phyloP scores from a whole-genome alignment of 2,888 invertebrate species.

The Oligia strigilis region DNA sequence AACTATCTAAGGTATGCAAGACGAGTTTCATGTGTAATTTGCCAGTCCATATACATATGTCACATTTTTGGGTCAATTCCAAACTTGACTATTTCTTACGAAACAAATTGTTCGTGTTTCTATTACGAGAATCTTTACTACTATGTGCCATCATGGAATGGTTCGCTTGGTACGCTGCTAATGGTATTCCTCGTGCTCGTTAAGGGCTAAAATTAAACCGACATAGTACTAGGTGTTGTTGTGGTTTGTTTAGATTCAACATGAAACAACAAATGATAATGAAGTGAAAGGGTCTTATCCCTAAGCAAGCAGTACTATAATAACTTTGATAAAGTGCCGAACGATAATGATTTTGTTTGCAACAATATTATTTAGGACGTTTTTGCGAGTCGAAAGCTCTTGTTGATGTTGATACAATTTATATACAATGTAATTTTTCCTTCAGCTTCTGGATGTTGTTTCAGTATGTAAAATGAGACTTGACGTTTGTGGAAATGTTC shows the following conservation, averaged over 20 bases:
- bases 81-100: slow-evolving; percentile 39
- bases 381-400: slow-evolving; percentile 18
- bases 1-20: background rate
- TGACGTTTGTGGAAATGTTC: slow-evolving; percentile 17
- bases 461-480: slow-evolving; percentile 31
- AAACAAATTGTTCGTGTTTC: slow-evolving; percentile 38
- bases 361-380: slow-evolving; percentile 29
- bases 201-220: slow-evolving; percentile 20
- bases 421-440: slow-evolving; percentile 17
- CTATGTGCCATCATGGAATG: slow-evolving; percentile 24
- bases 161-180: slow-evolving; percentile 22
- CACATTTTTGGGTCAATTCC: slow-evolving; percentile 58
- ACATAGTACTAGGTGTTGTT: background rate
- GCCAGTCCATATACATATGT: slow-evolving; percentile 11
- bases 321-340: slow-evolving; percentile 33
- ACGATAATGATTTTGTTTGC: slow-evolving; percentile 37
- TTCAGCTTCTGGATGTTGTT: slow-evolving; percentile 4
- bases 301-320: slow-evolving; percentile 5
- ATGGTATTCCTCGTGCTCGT: slow-evolving; percentile 18
- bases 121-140: slow-evolving; percentile 29
- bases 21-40: slow-evolving; percentile 17
- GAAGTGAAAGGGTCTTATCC: slow-evolving; percentile 3
- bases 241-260: slow-evolving; percentile 1
- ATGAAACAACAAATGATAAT: slow-evolving; percentile 14
- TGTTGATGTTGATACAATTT: slow-evolving; percentile 25